Base-by-base conservation (phyloP, 2,888 invertebrate species). In the Harpagoxenus sublaevis region DNA sequence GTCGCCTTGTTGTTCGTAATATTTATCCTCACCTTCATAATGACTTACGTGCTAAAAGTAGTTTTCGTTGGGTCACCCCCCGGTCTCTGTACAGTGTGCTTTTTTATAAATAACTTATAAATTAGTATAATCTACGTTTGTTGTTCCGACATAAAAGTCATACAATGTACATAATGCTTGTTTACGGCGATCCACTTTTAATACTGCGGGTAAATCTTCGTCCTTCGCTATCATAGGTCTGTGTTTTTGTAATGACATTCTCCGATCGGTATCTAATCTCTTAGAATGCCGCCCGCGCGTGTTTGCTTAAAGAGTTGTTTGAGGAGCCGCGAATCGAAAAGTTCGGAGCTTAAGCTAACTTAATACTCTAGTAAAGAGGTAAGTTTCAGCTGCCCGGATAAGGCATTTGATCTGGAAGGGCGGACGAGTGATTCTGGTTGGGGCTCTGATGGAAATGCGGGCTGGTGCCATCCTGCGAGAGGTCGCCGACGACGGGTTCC, bases 331-430 rank as follows among this genome's bases (percentile, higher is more conserved):
- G 77, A 90, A 86, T 86, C 74, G 63, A 84, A 86, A 87, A 87
- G 62, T 85, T 77, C 39, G 60, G 73, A 85, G 77, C 73, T 87
- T 88, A 88, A 86, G 84, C 84, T 86, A 92, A 89, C 87, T 88
- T 89, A 87, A 60, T 85, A 86, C 87, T 92, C 95, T 95, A 95
- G 89, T 94, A 95, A 70, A 95, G 94, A 84, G 95, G 95, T 91
- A 95, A 95, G 89, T 95, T 95, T 95, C 95, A 95, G 94, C 95
- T 95, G 92, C 95, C 95, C 93, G 95, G 95, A 86, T 95, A 95
- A 55, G 95, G 94, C 95, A 95, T 95, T 93, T 95, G 95, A 91
- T 95, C 95, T 84, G 95, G 95, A 88, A 95, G 93, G 57, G 94
- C 93, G 86, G 95, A 94, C 74, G 95, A 93, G 86, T 95, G 95